Percentiles rank a stretch among this genome's conserved stretches.
phyloP scores from a whole-genome alignment of 2,113 vertebrate genomes.

The Phainopepla nitens region DNA sequence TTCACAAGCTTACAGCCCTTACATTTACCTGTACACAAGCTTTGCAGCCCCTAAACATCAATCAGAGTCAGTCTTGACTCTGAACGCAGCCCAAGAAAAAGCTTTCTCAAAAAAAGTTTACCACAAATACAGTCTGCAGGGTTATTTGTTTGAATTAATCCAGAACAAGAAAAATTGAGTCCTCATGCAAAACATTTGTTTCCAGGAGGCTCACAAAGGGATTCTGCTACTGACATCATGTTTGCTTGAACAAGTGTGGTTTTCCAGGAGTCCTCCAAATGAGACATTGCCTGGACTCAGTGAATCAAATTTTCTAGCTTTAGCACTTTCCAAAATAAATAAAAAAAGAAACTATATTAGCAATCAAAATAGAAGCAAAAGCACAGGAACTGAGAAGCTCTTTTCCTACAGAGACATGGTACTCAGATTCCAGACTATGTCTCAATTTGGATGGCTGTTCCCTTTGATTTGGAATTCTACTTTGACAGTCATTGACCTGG shows the following conservation, averaged over 20 bases:
- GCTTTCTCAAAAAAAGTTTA: neutral
- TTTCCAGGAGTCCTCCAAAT: neutral
- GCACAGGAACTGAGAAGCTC: neutral
- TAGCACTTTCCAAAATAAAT: neutral
- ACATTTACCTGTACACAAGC: neutral
- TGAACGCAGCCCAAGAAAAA: neutral
- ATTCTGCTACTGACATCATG: slow-evolving; percentile 7
- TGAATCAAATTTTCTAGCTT: neutral
- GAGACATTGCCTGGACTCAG: neutral
- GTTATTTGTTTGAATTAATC: neutral
- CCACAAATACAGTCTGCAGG: neutral
- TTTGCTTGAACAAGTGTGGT: neutral
- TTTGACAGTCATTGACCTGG: neutral
- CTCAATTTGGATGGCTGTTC: neutral
- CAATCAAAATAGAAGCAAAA: neutral
- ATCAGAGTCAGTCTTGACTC: neutral
- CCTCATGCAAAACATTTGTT: slow-evolving; percentile 17
- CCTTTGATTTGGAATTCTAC: neutral
- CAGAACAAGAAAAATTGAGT: slow-evolving; percentile 17
- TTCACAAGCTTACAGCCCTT: neutral
- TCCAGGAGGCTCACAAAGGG: slow-evolving; percentile 7
- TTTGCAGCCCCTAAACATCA: neutral
- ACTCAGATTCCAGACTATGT: neutral
- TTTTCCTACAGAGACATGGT: neutral
- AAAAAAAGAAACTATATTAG: neutral